Percentiles rank a stretch among this genome's conserved stretches.
These are phyloP conservation scores for Drosophila lowei DNA, from an alignment of 1,140 invertebrate species.

Conservation along the genomic window DNA sequence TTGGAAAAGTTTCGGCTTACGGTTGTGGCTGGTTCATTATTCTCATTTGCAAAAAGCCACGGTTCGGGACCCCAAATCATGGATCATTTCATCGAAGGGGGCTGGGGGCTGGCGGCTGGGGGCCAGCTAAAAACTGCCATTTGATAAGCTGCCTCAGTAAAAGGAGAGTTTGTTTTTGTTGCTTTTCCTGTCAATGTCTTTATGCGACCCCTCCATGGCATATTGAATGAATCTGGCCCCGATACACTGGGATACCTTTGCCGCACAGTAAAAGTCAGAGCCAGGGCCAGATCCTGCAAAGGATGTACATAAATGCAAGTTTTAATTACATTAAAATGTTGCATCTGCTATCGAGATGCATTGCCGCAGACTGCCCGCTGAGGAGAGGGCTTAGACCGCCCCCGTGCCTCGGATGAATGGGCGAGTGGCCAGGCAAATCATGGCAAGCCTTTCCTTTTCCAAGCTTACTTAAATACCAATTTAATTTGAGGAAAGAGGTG, in stretches of 20 bases:
- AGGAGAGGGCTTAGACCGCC: no score
- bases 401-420: no score
- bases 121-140: conserved; percentile 1
- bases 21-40: conserved; percentile 1
- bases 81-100: background rate
- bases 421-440: no score
- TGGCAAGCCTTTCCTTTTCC: no score
- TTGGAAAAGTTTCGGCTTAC: conserved; percentile 9
- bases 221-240: no score
- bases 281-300: background rate
- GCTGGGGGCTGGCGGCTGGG: background rate
- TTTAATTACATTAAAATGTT: conserved; percentile 30
- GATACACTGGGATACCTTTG: no score
- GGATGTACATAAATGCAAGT: conserved; percentile 1
- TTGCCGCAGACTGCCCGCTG: no score
- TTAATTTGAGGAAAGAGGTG: conserved; percentile 30
- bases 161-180: no score
- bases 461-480: conserved; percentile 32
- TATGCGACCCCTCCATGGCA: background rate
- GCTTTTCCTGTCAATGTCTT: background rate
- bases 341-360: no score
- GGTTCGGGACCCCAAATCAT: background rate
- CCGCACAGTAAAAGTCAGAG: no score
- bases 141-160: conserved; percentile 3
- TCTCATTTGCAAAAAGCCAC: no score